A percentile compares a stretch with the other conserved stretches of the same genome.
phyloP scores from a whole-genome alignment of 2,888 invertebrate genomes.

The Sphaerophoria rueppellii region DNA sequence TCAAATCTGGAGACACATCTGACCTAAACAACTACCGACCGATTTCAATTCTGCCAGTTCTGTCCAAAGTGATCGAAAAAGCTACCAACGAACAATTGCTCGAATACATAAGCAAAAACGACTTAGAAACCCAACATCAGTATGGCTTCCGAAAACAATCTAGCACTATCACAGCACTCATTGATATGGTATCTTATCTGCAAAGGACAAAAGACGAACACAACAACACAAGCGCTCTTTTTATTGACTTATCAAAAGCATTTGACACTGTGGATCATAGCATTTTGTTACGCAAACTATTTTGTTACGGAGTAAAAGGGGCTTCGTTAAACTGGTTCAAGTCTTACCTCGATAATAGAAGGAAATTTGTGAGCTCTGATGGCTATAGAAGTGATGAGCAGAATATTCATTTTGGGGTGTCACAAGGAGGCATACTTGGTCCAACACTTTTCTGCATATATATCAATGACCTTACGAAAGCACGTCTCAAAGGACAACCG shows the following conservation, averaged over 20 bases:
- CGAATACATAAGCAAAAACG: constrained; percentile 1
- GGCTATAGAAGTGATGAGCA: too few species aligned
- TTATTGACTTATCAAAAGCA: too few species aligned
- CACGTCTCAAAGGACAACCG: neutral
- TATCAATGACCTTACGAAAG: constrained; percentile 1
- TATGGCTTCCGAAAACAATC: constrained; percentile 4
- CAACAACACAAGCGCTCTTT: too few species aligned
- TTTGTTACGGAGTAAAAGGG: neutral
- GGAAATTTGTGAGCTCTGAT: too few species aligned
- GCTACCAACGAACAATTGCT: neutral
- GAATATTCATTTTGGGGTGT: too few species aligned
- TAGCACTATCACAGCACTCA: neutral
- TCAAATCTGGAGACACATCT: constrained; percentile 11
- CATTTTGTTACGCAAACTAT: too few species aligned
- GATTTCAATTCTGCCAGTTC: neutral
- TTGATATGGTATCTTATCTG: neutral
- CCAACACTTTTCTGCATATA: neutral
- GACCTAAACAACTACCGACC: neutral
- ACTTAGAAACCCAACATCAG: neutral
- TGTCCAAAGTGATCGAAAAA: neutral
- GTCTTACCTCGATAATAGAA: neutral
- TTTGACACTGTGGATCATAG: too few species aligned
- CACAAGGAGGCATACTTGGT: too few species aligned
- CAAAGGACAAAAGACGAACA: too few species aligned
- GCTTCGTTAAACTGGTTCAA: constrained; percentile 17